Conservation (phyloP, 2,113 vertebrate genomes). For the Triplophysa rosa region DNA sequence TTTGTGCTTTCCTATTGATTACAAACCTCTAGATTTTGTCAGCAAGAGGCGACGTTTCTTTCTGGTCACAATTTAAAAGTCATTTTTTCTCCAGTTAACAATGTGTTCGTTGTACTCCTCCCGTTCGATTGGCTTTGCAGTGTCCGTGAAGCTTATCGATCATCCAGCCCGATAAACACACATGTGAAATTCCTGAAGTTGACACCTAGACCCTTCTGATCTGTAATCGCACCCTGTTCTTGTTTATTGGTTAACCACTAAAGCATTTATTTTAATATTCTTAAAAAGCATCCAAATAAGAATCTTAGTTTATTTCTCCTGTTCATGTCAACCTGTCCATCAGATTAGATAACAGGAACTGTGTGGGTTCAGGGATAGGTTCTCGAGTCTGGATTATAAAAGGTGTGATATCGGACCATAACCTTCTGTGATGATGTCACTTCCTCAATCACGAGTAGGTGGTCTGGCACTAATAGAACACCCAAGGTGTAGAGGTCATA, state of each 20-base stretch:
- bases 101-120: neutral
- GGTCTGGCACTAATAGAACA: neutral
- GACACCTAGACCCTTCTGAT: neutral
- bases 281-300: neutral
- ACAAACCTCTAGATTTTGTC: neutral
- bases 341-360: slow-evolving; percentile 14
- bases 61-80: no score
- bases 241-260: neutral
- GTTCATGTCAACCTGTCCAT: neutral
- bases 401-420: neutral
- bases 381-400: neutral
- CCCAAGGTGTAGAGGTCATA: neutral
- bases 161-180: neutral
- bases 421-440: neutral
- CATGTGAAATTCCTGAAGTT: neutral
- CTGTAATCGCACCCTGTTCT: neutral
- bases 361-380: neutral
- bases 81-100: neutral
- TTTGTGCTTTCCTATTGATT: neutral
- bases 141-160: neutral
- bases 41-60: neutral
- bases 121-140: neutral
- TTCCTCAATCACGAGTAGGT: neutral
- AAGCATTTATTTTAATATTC: neutral
- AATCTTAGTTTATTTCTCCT: neutral